Evolutionary conservation across 2,113 vertebrate species (phyloP), one percentile per base, ranked within the genome.

Genomic region (Dromaius novaehollandiae): DNA sequence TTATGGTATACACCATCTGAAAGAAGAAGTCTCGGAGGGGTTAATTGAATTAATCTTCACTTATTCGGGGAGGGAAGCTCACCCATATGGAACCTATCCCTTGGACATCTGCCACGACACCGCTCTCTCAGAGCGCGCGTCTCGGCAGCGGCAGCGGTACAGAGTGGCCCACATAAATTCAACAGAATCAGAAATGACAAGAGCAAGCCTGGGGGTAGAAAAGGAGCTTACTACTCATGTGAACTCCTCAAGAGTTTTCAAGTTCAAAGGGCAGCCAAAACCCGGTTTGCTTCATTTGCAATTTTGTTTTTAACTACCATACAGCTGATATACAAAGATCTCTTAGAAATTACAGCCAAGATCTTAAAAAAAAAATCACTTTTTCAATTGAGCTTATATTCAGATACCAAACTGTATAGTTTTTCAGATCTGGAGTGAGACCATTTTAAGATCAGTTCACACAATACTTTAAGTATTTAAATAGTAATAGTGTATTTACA

Each of bases 311-410:
- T 77, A 70, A 53, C 7, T 17, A 32, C 4, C 71, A 7, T 38
- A 18, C n/a, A n/a, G n/a, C n/a, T n/a, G n/a, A n/a, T n/a, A n/a
- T n/a, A n/a, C 6, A 25, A 74, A 70, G 6, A 53, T 38, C 46
- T 34, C 11, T 76, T 60, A 51, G 63, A 88, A 82, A 69, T 38
- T 44, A 50, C 9, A n/a, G 7, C 7, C 9, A 55, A 93, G 81
- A 46, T 22, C 0, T 68, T 68, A 34, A 16, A 38, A 42, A 46
- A 0, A 9, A 60, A 19, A 18, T 19, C 2, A 1, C 46, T 48
- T 26, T 74, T 77, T 70, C 12, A 84, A 60, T 36, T 90, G 20
- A 73, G 0, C 36, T 30, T 34, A 14, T 48, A n/a, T 3, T 38
- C 7, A 50, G 6, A 24, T 40, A 50, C 7, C 20, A 66, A 32